These are phyloP conservation scores for Halesus radiatus DNA, from an alignment of 1,140 invertebrate species.

Conservation along the genomic window DNA sequence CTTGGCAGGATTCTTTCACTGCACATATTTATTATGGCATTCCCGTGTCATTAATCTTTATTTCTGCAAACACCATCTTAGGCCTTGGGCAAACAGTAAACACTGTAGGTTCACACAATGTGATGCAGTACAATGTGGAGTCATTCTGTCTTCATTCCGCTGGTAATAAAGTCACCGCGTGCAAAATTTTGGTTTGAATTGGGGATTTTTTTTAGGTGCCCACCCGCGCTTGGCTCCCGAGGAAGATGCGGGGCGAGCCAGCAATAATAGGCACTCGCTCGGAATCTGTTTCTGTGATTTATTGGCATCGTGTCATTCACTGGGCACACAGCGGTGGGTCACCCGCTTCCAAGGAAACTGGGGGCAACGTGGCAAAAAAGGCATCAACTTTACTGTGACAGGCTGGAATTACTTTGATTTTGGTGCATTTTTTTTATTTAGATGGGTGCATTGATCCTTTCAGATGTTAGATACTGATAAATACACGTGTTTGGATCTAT, in stretches of 20 bases:
- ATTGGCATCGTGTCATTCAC: constrained; percentile 20
- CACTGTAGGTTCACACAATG: neutral
- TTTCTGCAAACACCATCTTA: constrained; percentile 34
- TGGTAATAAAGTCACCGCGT: constrained; percentile 46
- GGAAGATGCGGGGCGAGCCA: neutral
- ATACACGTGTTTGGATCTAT: too few relatives aligned
- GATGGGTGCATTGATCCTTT: too few relatives aligned
- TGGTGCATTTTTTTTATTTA: too few relatives aligned
- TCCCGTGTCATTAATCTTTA: constrained; percentile 39
- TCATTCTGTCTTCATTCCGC: constrained; percentile 41
- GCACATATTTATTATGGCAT: constrained; percentile 44
- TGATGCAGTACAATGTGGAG: constrained; percentile 7
- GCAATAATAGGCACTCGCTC: neutral
- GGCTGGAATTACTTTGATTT: too few relatives aligned
- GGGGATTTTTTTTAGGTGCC: constrained; percentile 1
- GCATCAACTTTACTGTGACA: too few relatives aligned
- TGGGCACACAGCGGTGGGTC: constrained; percentile 20
- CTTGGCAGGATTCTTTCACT: constrained; percentile 23
- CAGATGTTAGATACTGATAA: too few relatives aligned
- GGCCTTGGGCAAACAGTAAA: neutral
- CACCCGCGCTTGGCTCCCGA: constrained; percentile 34
- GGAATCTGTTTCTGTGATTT: constrained; percentile 21
- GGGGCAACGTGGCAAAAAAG: neutral
- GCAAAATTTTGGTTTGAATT: constrained; percentile 27
- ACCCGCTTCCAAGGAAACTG: constrained; percentile 5